Base-by-base conservation (phyloP, 2,797 vertebrate species). In the Paramormyrops hopkinsi region DNA sequence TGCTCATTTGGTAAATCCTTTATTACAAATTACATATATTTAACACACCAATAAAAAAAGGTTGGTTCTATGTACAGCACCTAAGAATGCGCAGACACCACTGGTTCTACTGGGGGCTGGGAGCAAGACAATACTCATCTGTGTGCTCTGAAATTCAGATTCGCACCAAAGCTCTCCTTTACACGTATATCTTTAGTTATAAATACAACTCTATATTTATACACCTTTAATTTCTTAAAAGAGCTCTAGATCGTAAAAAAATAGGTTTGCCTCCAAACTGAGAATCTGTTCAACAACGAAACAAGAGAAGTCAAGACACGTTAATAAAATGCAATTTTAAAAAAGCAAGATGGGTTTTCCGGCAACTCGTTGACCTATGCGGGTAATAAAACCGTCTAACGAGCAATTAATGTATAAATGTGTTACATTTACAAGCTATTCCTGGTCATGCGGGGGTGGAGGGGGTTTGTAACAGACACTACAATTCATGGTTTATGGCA, bases 171-270 rank as follows among this genome's bases (percentile, higher is more conserved):
- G 41, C 85, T 76, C 29, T 85, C 85, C 83, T 89, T 89, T 89
- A 89, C 89, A 89, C 59, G 65, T 88, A 89, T 89, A 83, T 59
- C 92, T 95, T 92, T 94, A 94, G 92, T 94, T 96, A 97, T 96
- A 96, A 96, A 97, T 96, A 97, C 96, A 96, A 93, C 93, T 95
- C 94, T 96, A 93, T 96, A 96, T 97, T 96, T 96, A 96, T 96
- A 97, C 91, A 95, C 94, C 92, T 95, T 94, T 87, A 59, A 88
- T 87, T 83, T 88, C 87, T 62, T 89, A 89, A 88, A 89, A 91
- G 90, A 88, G 37, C 88, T 89, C 90, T 90, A 90, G 88, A 87
- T 90, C 90, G 88, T 91, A 89, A 33, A 89, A 89, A 91, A 88
- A 88, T 91, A 88, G 86, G 73, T 88, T 89, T 89, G 86, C 87